phyloP scores from a whole-genome alignment of 2,888 invertebrate genomes.

The Tiphia femorata region DNA sequence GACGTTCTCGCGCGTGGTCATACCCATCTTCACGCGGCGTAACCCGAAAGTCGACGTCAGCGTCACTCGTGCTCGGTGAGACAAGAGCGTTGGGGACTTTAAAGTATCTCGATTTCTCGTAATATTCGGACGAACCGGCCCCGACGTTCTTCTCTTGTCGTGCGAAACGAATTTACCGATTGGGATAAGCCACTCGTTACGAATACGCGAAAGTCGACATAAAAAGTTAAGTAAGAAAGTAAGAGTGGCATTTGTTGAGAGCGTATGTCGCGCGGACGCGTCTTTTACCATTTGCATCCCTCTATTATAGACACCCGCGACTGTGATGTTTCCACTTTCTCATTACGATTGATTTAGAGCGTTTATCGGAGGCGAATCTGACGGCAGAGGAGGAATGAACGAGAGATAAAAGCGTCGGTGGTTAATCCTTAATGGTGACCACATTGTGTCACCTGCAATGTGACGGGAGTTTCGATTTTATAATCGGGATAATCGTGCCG shows the following conservation, averaged over 20 bases:
- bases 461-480: no score
- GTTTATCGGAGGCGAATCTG: slow-evolving; percentile 26
- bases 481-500: no score
- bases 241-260: slow-evolving; percentile 6
- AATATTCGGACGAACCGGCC: no score
- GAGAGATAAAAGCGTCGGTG: not conserved
- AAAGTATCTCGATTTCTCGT: no score
- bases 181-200: slow-evolving; percentile 33
- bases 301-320: no score
- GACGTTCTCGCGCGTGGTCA: not conserved
- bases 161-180: slow-evolving; percentile 36
- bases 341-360: slow-evolving; percentile 41
- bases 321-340: slow-evolving; percentile 48
- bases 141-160: slow-evolving; percentile 33
- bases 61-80: not conserved
- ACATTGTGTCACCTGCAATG: no score
- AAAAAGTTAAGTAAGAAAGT: slow-evolving; percentile 7
- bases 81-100: no score
- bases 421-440: no score
- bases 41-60: not conserved
- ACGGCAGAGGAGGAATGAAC: slow-evolving; percentile 13
- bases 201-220: slow-evolving; percentile 31
- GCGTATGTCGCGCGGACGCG: slow-evolving; percentile 9
- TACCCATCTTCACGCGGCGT: not conserved
- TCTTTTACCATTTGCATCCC: slow-evolving; percentile 41